Conservation (phyloP, 2,113 vertebrate species). For the Cynoglossus semilaevis region DNA sequence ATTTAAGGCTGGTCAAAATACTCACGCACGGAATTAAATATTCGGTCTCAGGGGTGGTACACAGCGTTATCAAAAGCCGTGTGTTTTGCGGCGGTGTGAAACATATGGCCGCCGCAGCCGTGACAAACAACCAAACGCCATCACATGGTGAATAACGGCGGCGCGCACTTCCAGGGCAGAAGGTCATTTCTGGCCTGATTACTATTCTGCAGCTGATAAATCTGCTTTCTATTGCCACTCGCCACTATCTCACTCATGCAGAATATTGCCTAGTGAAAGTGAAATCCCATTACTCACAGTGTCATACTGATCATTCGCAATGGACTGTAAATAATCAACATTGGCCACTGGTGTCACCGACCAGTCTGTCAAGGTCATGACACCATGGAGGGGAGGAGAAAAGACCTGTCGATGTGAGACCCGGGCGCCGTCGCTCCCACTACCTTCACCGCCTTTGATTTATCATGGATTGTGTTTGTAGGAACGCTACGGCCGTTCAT, state of each 20-base stretch:
- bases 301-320: slow-evolving; percentile 47
- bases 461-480: slow-evolving; percentile 11
- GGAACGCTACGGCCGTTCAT: slow-evolving; percentile 18
- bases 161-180: slow-evolving; percentile 17
- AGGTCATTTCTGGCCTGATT: slow-evolving; percentile 49
- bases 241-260: slow-evolving; percentile 26
- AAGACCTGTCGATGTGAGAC: not conserved
- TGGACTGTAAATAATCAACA: slow-evolving; percentile 49
- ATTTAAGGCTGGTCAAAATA: too few species aligned
- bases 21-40: too few species aligned
- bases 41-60: too few species aligned
- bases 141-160: slow-evolving; percentile 8
- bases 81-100: not conserved
- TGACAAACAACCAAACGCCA: slow-evolving; percentile 14
- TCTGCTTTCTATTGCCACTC: slow-evolving; percentile 16
- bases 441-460: slow-evolving; percentile 11
- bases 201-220: slow-evolving; percentile 27
- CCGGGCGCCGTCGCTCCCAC: not conserved
- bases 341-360: slow-evolving; percentile 24
- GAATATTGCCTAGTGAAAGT: slow-evolving; percentile 36
- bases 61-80: not conserved
- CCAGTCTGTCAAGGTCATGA: slow-evolving; percentile 58
- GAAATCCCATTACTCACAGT: slow-evolving; percentile 52
- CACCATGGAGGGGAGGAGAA: slow-evolving; percentile 1
- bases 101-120: slow-evolving; percentile 3